Evolutionary conservation across 2,888 invertebrate genomes (phyloP), one percentile per base, ranked within the genome.

Genomic region (Ennomos fuscantarius): DNA sequence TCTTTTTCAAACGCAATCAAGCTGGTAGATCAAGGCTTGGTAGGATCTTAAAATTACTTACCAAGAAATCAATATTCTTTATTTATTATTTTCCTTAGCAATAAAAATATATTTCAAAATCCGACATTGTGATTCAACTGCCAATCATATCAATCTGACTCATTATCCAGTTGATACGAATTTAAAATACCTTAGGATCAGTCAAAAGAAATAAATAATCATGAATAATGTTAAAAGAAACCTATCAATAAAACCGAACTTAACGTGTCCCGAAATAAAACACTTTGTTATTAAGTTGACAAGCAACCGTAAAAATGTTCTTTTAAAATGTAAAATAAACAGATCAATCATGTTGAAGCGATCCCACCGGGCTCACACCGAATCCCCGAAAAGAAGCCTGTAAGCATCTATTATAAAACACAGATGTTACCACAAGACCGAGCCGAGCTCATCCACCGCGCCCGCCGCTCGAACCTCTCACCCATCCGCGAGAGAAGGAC

Each of bases 281-380:
- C 85, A 89, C 89, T 89, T 89, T 89, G 90, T 91, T 91, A 92
- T 91, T 89, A 90, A 90, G 91, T 90, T 90, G 92, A 91, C 92
- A 91, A 89, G 87, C 91, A 90, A 90, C 90, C 92, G 91, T 92
- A 92, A 91, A 91, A 92, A 91, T 89, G 89, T 86, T 87, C 85
- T 87, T 91, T 91, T 91, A 91, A 92, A 92, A 91, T 92, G 90
- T 91, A 89, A 92, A 92, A 92, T 91, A 92, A 92, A 92, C 92
- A 91, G 91, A 92, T 92, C 92, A 92, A 92, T 92, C 92, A 92
- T 91, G 88, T 88, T 89, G 86, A 88, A 89, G 86, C 84, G 89
- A 89, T 90, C 91, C 92, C 90, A 86, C 89, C 87, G 89, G 89
- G 89, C 85, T 84, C 85, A 81, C 77, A 73, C 77, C 75, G 84